These are phyloP conservation scores for Ceratina calcarata DNA, from an alignment of 1,140 invertebrate species.

Conservation along the genomic window DNA sequence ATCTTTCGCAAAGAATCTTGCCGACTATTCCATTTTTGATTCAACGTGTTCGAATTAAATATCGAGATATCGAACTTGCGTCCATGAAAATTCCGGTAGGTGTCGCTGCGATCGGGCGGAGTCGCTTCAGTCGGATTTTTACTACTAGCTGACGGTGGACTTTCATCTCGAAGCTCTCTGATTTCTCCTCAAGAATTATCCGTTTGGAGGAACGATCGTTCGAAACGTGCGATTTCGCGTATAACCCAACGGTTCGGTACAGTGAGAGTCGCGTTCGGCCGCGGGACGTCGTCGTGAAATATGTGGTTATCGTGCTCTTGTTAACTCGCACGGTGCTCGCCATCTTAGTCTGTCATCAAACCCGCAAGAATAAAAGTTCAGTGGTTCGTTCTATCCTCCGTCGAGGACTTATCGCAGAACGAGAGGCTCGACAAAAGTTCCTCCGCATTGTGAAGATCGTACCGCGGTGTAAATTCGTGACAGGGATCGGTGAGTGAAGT, in stretches of 20 bases:
- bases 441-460: not conserved
- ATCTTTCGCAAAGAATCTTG: too few species aligned
- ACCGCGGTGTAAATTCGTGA: not conserved
- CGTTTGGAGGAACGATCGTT: conserved; percentile 6
- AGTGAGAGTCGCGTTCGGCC: not conserved
- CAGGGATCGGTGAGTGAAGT: conserved; percentile 32
- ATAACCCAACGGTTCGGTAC: not conserved
- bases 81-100: conserved; percentile 10
- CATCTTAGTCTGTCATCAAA: conserved; percentile 64
- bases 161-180: not conserved
- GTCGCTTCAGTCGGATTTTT: conserved; percentile 57
- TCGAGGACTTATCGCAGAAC: not conserved
- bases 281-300: conserved; percentile 18
- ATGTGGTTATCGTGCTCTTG: conserved; percentile 47
- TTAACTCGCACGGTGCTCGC: conserved; percentile 45
- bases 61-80: too few species aligned
- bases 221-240: not conserved
- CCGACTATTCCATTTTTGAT: too few species aligned
- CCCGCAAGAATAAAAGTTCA: conserved; percentile 19
- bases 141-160: conserved; percentile 42
- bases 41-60: too few species aligned
- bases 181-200: conserved; percentile 20
- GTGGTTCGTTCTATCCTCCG: not conserved
- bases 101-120: conserved; percentile 17
- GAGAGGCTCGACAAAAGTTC: not conserved